phyloP scores from a whole-genome alignment of 2,888 invertebrate species.

The Crocallis elinguaria region DNA sequence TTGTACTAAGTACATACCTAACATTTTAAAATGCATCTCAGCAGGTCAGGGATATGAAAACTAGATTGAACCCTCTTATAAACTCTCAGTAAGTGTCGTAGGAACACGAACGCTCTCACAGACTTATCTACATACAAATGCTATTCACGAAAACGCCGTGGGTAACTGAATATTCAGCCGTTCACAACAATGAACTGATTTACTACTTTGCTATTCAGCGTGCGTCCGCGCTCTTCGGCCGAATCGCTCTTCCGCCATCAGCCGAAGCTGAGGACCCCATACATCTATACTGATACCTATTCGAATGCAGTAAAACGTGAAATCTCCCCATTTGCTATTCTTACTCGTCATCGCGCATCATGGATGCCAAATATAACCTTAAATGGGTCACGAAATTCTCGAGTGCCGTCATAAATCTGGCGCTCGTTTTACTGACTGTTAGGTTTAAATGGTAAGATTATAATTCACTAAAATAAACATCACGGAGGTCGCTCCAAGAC shows the following conservation, averaged over 20 bases:
- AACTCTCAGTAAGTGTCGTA: constrained; percentile 21
- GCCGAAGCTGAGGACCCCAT: constrained; percentile 48
- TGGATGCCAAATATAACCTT: constrained; percentile 50
- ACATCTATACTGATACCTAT: constrained; percentile 51
- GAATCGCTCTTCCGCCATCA: constrained; percentile 59
- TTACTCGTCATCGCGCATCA: constrained; percentile 50
- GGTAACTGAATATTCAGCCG: constrained; percentile 68
- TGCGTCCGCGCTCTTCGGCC: constrained; percentile 68
- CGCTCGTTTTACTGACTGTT: constrained; percentile 44
- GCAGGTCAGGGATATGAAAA: constrained; percentile 1
- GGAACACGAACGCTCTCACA: constrained; percentile 47
- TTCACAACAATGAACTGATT: constrained; percentile 74
- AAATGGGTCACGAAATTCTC: constrained; percentile 55
- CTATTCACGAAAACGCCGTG: constrained; percentile 55
- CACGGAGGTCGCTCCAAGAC: constrained; percentile 48
- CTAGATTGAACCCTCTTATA: constrained; percentile 1
- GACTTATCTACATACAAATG: constrained; percentile 60
- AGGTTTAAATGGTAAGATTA: constrained; percentile 47
- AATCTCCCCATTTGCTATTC: constrained; percentile 46
- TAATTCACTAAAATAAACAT: constrained; percentile 55
- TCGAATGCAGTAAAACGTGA: constrained; percentile 50
- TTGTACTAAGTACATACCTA: too few species aligned
- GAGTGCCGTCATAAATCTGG: constrained; percentile 36
- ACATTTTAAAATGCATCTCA: too few species aligned
- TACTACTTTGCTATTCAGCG: constrained; percentile 73